These are phyloP conservation scores for Strix aluco DNA, from an alignment of 2,113 vertebrate genomes.

Conservation along the genomic window DNA sequence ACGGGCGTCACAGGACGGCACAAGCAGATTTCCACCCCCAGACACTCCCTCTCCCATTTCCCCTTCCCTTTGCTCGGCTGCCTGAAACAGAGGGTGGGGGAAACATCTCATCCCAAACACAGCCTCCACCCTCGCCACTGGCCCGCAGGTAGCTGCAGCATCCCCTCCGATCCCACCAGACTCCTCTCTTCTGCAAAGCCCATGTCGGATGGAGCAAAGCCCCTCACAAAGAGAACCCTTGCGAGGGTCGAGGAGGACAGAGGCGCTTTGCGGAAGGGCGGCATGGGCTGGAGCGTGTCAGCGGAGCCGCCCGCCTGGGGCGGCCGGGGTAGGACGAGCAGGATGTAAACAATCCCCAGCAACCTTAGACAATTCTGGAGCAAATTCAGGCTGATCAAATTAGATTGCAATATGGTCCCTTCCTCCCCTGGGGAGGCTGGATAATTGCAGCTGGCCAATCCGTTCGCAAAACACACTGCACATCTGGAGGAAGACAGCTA, in stretches of 20 bases:
- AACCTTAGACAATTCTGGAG: neutral
- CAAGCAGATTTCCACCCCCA: neutral
- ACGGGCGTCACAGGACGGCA: neutral
- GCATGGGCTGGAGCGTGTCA: neutral
- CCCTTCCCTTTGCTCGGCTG: neutral
- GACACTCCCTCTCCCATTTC: neutral
- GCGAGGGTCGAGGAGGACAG: neutral
- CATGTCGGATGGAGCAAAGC: neutral
- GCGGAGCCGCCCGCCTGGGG: neutral
- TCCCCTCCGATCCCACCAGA: neutral
- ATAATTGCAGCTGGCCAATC: slow-evolving; percentile 33
- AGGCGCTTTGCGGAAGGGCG: neutral
- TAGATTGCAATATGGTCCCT: slow-evolving; percentile 27
- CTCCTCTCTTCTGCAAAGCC: neutral
- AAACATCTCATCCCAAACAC: neutral
- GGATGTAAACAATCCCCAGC: neutral
- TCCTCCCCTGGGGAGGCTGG: neutral
- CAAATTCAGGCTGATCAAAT: slow-evolving; percentile 43
- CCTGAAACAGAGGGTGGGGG: neutral
- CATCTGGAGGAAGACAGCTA: slow-evolving; percentile 26
- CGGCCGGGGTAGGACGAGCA: accelerated
- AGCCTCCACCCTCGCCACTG: neutral
- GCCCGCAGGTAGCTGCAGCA: neutral
- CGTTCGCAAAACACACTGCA: accelerated
- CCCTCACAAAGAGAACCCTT: neutral